Evolutionary conservation across 2,797 vertebrate genomes (phyloP).

Genomic region (Acipenser oxyrinchus): DNA sequence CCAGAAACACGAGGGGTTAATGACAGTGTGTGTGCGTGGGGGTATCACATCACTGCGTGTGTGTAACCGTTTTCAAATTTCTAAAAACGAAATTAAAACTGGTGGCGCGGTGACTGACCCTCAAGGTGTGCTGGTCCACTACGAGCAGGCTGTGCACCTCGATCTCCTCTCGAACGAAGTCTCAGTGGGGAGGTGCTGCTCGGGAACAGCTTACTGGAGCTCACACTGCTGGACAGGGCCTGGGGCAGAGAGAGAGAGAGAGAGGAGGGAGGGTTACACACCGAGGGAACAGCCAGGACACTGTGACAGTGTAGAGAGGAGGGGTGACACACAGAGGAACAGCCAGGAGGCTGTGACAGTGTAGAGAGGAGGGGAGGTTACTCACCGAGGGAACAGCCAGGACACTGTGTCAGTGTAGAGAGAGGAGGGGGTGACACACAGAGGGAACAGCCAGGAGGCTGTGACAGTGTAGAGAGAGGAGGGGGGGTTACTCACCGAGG

Average conservation of each 20-base stretch:
- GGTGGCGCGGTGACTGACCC: conserved; percentile 50
- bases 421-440: neutral
- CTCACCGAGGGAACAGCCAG: conserved; percentile 34
- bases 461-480: neutral
- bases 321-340: no score
- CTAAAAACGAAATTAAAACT: neutral
- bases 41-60: neutral
- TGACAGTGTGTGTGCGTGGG: no score
- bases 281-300: no score
- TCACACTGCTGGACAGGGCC: conserved; percentile 94
- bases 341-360: no score
- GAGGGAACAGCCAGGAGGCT: neutral
- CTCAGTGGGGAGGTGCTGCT: conserved; percentile 92
- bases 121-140: conserved; percentile 98
- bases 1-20: neutral
- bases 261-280: neutral
- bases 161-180: conserved; percentile 93
- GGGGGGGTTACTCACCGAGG: neutral
- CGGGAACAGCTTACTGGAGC: conserved; percentile 96
- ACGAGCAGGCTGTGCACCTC: conserved; percentile 96
- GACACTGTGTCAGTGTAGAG: conserved; percentile 21
- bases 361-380: neutral
- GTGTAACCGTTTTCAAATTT: neutral
- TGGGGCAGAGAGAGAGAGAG: conserved; percentile 32
- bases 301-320: neutral